Conservation (phyloP, 2,888 invertebrate genomes). For the Trachelus tabidus region DNA sequence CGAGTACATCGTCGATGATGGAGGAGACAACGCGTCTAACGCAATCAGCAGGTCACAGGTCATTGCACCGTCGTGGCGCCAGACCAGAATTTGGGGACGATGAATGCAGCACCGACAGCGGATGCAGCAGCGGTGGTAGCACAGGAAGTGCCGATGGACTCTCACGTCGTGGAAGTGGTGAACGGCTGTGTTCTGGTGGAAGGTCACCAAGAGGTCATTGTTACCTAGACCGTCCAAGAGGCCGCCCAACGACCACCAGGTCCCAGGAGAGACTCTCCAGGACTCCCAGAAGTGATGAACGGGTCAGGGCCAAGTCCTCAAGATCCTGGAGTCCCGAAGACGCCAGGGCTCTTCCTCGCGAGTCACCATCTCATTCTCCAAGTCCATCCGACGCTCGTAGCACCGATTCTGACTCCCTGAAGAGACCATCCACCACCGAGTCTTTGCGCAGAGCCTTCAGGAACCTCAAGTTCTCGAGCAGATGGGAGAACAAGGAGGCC, state of each 20-base stretch:
- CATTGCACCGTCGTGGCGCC: slow-evolving; percentile 22
- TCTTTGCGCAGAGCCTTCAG: slow-evolving; percentile 80
- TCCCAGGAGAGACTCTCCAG: slow-evolving; percentile 48
- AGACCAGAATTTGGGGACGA: slow-evolving; percentile 49
- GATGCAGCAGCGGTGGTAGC: slow-evolving; percentile 68
- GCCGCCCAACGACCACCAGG: slow-evolving; percentile 38
- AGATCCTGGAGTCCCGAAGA: slow-evolving; percentile 53
- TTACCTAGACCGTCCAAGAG: slow-evolving; percentile 43
- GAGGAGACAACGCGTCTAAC: slow-evolving; percentile 50
- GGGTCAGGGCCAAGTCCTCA: slow-evolving; percentile 45
- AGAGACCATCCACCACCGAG: slow-evolving; percentile 71
- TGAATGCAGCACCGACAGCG: slow-evolving; percentile 59
- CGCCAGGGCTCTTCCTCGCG: slow-evolving; percentile 26
- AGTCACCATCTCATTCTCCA: slow-evolving; percentile 51
- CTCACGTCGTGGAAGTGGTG: slow-evolving; percentile 48
- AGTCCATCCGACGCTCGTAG: slow-evolving; percentile 63
- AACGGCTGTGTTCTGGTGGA: slow-evolving; percentile 43
- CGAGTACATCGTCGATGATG: slow-evolving; percentile 31
- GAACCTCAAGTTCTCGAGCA: slow-evolving; percentile 71
- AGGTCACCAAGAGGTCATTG: slow-evolving; percentile 39
- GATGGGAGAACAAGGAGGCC: slow-evolving; percentile 69
- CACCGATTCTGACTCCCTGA: slow-evolving; percentile 67
- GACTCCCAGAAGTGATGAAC: slow-evolving; percentile 37
- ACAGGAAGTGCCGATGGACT: slow-evolving; percentile 52
- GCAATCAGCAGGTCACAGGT: slow-evolving; percentile 11